These are phyloP conservation scores for Pleuronectes platessa DNA, from an alignment of 2,113 vertebrate genomes.

Conservation along the genomic window DNA sequence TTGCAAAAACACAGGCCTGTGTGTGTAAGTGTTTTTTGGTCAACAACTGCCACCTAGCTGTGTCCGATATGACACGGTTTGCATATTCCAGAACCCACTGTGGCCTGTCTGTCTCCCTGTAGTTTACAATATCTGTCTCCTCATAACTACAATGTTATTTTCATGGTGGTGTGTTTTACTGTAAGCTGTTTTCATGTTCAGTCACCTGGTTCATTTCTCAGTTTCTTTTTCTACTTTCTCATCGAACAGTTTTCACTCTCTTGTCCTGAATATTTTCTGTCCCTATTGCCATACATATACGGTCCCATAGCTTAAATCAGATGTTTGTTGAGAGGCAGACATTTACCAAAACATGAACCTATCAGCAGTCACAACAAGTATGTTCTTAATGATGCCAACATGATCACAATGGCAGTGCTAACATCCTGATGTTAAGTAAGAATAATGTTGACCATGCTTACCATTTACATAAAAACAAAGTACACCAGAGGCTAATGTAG, in stretches of 20 bases:
- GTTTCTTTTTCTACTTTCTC: conserved; percentile 9
- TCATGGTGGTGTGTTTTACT: conserved; percentile 11
- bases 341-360: not conserved
- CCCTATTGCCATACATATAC: no score
- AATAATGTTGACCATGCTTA: no score
- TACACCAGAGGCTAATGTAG: no score
- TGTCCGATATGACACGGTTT: conserved; percentile 23
- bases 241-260: not conserved
- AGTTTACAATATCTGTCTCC: conserved; percentile 15
- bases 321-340: not conserved
- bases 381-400: not conserved
- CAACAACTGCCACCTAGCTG: conserved; percentile 47
- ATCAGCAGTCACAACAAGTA: not conserved
- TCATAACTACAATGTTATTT: not conserved
- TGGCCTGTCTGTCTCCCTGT: conserved; percentile 3
- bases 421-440: not conserved
- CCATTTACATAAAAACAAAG: no score
- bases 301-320: not conserved
- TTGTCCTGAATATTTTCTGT: no score
- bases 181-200: not conserved
- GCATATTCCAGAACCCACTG: conserved; percentile 7
- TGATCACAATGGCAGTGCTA: not conserved
- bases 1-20: conserved; percentile 49
- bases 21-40: conserved; percentile 43
- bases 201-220: not conserved